phyloP scores from a whole-genome alignment of 2,113 vertebrate genomes.

The Epinephelus cyanopodus region DNA sequence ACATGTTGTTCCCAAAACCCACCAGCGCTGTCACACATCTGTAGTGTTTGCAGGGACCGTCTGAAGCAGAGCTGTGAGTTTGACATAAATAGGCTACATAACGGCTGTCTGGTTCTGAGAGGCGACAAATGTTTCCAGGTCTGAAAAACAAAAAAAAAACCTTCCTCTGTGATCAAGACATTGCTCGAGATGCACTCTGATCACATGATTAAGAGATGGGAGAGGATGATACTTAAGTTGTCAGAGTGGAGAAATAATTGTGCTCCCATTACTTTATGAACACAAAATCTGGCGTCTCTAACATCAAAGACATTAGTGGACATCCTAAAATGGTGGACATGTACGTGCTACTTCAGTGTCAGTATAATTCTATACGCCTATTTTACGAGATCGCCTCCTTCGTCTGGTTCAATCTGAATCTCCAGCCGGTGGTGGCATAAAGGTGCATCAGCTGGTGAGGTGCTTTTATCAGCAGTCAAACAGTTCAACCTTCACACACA shows the following conservation, averaged over 20 bases:
- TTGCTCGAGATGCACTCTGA: neutral
- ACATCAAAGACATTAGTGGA: neutral
- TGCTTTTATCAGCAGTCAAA: slow-evolving; percentile 1
- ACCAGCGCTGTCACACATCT: slow-evolving; percentile 2
- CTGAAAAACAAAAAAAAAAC: slow-evolving; percentile 8
- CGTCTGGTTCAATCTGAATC: neutral
- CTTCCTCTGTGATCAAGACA: neutral
- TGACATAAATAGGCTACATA: slow-evolving; percentile 55
- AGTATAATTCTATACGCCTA: neutral
- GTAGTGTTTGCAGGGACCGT: neutral
- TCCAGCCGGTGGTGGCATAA: neutral
- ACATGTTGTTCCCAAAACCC: neutral
- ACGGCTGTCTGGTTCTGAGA: slow-evolving; percentile 32
- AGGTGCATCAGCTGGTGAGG: neutral
- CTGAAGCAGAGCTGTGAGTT: neutral
- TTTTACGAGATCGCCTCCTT: neutral
- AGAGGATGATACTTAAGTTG: neutral
- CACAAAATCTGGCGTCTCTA: neutral
- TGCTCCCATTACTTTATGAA: neutral
- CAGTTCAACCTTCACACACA: slow-evolving; percentile 10
- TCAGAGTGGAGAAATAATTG: neutral
- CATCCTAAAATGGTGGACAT: neutral
- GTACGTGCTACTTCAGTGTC: neutral
- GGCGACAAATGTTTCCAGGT: slow-evolving; percentile 12
- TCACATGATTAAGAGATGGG: neutral